Evolutionary conservation across 1,140 invertebrate genomes (phyloP), one percentile per base, ranked within the genome.

Genomic region (Anagrus nilaparvatae): DNA sequence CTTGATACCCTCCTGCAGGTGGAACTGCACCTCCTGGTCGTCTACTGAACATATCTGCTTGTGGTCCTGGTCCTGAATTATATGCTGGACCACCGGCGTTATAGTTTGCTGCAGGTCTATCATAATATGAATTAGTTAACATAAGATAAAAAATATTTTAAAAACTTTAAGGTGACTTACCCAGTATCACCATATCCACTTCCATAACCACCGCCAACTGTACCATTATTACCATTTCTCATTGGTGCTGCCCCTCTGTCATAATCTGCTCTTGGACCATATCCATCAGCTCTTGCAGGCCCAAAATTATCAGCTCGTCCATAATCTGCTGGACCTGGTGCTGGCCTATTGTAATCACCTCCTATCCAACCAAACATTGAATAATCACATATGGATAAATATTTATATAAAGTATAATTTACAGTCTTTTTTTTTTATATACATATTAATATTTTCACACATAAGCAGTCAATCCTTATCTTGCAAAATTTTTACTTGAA

Each of bases 11-110:
- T 47, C 58, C 63, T 50, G 61, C 58, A 52, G 56, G 57, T 36
- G 63, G 56, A 23, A 64, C 65, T 21, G 65, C 49, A 47, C 59
- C 65, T 43, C 64, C 65, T 47, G 65, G 55, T 55, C 66, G 60
- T 54, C 66, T 60, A 47, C 65, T 69, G 43, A 65, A 69, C 63
- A 69, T 67, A 38, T 69, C 66, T 37, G 61, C 53, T 56, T 69
- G 66, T 37, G 62, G 61, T 52, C 60, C 61, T 46, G 63, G 61
- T 48, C 64, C 65, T 49, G 64, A 60, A 39, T 56, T 67, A 42
- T 68, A 68, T 49, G 55, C 66, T 20, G 64, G 62, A 40, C 59
- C 62, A 40, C 61, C 64, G 43, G 64, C 63, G 46, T 53, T 66
- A 42, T 69, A 69, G 50, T 49, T 64, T 13, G 63, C 63, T 51